Conservation (phyloP, 2,797 vertebrate species). For the Spea hammondii region DNA sequence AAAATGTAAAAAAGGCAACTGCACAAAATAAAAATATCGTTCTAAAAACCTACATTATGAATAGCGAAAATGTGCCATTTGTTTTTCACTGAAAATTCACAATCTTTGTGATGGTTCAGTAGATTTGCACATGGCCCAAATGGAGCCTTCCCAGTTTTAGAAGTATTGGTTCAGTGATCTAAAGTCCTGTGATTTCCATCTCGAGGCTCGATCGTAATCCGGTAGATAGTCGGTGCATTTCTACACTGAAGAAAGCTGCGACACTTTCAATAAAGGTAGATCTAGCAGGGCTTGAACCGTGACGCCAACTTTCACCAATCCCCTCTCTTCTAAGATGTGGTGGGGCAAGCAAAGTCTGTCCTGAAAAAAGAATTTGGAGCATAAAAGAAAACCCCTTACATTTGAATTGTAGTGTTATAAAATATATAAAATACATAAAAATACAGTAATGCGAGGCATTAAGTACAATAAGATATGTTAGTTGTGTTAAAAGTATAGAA, state of each 20-base stretch:
- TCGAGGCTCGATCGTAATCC: slow-evolving; percentile 9
- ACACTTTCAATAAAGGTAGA: slow-evolving; percentile 76
- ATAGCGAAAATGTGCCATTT: slow-evolving; percentile 7
- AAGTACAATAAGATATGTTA: too few species aligned
- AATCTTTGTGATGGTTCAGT: slow-evolving; percentile 17
- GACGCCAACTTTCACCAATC: slow-evolving; percentile 89
- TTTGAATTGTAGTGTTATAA: neutral
- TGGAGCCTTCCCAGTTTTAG: neutral
- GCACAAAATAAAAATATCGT: neutral
- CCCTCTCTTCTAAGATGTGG: slow-evolving; percentile 95
- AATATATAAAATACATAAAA: too few species aligned
- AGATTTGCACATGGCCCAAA: slow-evolving; percentile 33
- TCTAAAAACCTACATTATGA: slow-evolving; percentile 1
- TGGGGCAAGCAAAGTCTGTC: slow-evolving; percentile 96
- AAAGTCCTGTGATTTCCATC: neutral
- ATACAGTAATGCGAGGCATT: too few species aligned
- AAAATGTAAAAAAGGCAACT: neutral
- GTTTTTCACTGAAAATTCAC: neutral
- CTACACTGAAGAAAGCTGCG: slow-evolving; percentile 85
- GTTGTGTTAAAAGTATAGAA: too few species aligned
- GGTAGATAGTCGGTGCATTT: slow-evolving; percentile 2
- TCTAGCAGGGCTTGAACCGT: slow-evolving; percentile 96
- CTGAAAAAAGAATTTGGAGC: slow-evolving; percentile 63
- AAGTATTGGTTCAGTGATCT: neutral
- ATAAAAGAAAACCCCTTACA: neutral